Percentiles rank a stretch among this genome's conserved stretches.
These are phyloP conservation scores for Chrosomus eos DNA, from an alignment of 2,797 vertebrate species.

Conservation along the genomic window DNA sequence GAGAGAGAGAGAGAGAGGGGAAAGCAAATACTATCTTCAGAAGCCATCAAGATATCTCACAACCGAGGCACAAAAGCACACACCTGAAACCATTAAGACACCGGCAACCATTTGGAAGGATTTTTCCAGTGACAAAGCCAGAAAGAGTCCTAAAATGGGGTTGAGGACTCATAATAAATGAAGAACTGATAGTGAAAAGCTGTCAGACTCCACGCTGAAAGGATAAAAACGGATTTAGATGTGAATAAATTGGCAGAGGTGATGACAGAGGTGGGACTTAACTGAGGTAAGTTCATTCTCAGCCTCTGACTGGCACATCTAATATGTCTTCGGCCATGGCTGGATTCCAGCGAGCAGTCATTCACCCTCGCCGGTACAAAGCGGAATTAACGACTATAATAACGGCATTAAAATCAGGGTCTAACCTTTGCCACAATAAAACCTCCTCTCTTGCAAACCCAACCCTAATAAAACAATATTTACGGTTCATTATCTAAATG, in stretches of 20 bases:
- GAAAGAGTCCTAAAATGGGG: slow-evolving; percentile 27
- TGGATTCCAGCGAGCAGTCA: slow-evolving; percentile 48
- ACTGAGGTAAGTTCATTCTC: slow-evolving; percentile 49
- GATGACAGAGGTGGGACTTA: slow-evolving; percentile 61
- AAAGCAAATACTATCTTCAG: neutral
- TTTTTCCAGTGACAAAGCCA: slow-evolving; percentile 25
- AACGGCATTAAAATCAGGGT: slow-evolving; percentile 60
- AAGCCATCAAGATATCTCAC: slow-evolving; percentile 28
- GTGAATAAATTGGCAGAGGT: slow-evolving; percentile 64
- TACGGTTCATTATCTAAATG: slow-evolving; percentile 79
- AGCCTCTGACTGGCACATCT: slow-evolving; percentile 56
- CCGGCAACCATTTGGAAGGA: slow-evolving; percentile 17
- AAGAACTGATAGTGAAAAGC: slow-evolving; percentile 53
- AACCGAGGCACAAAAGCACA: slow-evolving; percentile 25
- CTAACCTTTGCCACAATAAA: slow-evolving; percentile 74
- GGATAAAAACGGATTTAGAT: slow-evolving; percentile 62
- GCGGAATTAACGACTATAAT: slow-evolving; percentile 61
- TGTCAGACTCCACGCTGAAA: slow-evolving; percentile 52
- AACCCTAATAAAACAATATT: slow-evolving; percentile 71
- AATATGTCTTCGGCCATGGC: slow-evolving; percentile 59
- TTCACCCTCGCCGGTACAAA: slow-evolving; percentile 49
- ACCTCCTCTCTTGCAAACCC: slow-evolving; percentile 41
- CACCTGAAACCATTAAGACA: slow-evolving; percentile 33
- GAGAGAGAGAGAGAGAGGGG: neutral
- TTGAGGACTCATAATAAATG: slow-evolving; percentile 44